Percentiles rank a stretch among this genome's conserved stretches.
These are phyloP conservation scores for Phaethon lepturus DNA, from an alignment of 2,113 vertebrate species.

Conservation along the genomic window DNA sequence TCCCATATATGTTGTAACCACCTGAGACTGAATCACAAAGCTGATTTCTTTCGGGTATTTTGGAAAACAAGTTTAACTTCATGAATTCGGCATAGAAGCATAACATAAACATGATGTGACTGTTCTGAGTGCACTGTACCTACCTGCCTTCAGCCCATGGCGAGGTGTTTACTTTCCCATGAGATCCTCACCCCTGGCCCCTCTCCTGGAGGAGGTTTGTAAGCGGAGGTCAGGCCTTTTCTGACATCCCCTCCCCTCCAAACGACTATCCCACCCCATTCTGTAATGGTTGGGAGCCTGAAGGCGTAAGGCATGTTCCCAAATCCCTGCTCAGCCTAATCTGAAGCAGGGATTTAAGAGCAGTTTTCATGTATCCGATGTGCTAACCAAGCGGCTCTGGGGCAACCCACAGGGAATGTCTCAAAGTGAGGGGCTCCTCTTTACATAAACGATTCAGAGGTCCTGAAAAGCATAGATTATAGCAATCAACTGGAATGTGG, in stretches of 20 bases:
- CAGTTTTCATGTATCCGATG: background rate
- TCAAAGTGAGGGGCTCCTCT: background rate
- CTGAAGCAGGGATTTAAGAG: background rate
- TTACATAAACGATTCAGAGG: background rate
- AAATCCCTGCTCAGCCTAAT: background rate
- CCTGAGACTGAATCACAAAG: background rate
- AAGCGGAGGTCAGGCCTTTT: background rate
- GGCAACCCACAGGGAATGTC: background rate
- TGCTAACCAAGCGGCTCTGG: background rate
- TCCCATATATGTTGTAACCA: background rate
- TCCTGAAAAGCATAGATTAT: background rate
- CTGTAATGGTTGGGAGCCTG: background rate
- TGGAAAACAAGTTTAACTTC: background rate
- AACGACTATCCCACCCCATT: fast-evolving
- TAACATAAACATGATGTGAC: fast-evolving
- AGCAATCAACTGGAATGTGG: background rate
- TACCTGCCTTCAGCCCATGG: background rate
- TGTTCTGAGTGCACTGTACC: background rate
- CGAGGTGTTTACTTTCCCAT: background rate
- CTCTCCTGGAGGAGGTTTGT: background rate
- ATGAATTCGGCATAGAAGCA: background rate
- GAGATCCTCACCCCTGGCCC: background rate
- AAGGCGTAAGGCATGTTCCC: background rate
- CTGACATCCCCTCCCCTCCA: background rate
- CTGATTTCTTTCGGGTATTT: background rate